phyloP scores from a whole-genome alignment of 2,797 vertebrate genomes.

The Fratercula arctica region DNA sequence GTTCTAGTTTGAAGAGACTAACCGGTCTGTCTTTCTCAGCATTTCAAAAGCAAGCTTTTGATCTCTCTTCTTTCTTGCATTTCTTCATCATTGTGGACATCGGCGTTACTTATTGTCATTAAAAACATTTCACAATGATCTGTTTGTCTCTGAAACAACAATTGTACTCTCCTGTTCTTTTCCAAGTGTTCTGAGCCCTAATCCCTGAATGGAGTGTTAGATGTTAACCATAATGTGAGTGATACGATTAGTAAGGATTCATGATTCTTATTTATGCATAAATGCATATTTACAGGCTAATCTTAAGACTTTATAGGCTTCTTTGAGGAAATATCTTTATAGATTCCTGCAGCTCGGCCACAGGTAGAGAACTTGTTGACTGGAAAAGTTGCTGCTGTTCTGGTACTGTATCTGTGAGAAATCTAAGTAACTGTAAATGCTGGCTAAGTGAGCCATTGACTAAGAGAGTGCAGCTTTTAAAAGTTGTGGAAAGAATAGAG shows the following conservation, averaged over 20 bases:
- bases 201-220: neutral
- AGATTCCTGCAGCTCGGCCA: neutral
- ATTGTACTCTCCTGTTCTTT: neutral
- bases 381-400: neutral
- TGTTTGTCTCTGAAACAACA: neutral
- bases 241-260: neutral
- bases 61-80: neutral
- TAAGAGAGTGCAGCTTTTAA: neutral
- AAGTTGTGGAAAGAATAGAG: neutral
- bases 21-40: neutral
- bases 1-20: neutral
- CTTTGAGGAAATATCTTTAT: neutral
- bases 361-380: neutral
- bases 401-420: neutral
- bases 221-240: neutral
- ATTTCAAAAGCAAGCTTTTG: neutral
- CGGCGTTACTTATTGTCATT: neutral
- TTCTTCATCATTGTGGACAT: neutral
- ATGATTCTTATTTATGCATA: neutral
- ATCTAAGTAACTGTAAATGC: neutral
- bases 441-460: neutral
- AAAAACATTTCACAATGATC: neutral
- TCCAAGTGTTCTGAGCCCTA: neutral
- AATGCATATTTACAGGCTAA: neutral
- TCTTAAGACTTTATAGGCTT: neutral